Evolutionary conservation across 2,113 vertebrate genomes (phyloP), one percentile per base, ranked within the genome.

Genomic region (Ifrita kowaldi): DNA sequence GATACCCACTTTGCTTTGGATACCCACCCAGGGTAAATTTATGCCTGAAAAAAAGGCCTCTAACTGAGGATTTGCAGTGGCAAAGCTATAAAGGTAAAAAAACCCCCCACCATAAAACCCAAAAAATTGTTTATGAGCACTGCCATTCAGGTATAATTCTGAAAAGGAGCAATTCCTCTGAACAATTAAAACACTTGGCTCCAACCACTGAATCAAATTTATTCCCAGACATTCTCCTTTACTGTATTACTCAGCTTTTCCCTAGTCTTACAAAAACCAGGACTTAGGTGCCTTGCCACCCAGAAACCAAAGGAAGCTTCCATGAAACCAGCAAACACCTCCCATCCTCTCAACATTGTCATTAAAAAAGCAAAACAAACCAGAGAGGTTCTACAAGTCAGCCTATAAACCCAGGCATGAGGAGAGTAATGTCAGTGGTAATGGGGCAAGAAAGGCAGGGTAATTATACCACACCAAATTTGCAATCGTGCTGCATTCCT

Each of bases 221-320:
- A 49, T 63, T 91, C 91, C 62, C 96, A 94, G 60, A 81, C 35
- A 19, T 95, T 90, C 84, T 93, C 68, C 68, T 42, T 73, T 68
- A 77, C 26, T 49, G 26, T 80, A 90, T 89, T 83, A 95, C 78
- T 95, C 96, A 95, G 91, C 80, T 90, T 87, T 96, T 96, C 69
- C 88, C n/a, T 3, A 79, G 22, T 33, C 83, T 91, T 62, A 80
- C 27, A 85, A 86, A 93, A 92, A 71, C 5, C 27, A 32, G n/a
- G 74, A 85, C 59, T 75, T 81, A 7, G 6, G 37, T 90, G 79
- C 90, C 88, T 82, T 95, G 96, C 95, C 81, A 96, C 82, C 74
- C 90, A 91, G 97, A 96, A 97, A 97, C 91, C 84, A 93, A 91
- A 84, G 65, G 78, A 90, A 95, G 91, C 91, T 96, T 96, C 95